These are phyloP conservation scores for Rhea americana DNA, from an alignment of 2,113 vertebrate species.

Conservation along the genomic window DNA sequence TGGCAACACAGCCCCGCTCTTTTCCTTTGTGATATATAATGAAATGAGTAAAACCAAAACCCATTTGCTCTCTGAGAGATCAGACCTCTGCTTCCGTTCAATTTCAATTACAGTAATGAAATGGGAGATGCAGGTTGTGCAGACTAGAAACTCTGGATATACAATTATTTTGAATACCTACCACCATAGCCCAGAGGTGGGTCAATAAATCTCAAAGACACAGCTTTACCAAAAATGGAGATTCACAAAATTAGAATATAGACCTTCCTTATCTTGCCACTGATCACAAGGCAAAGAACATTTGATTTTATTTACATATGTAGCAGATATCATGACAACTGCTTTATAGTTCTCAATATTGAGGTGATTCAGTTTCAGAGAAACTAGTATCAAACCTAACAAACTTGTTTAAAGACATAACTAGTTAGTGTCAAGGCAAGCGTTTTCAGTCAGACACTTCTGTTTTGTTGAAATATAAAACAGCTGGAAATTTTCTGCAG, in stretches of 20 bases:
- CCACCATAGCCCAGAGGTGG: neutral
- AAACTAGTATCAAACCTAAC: neutral
- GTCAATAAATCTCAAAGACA: neutral
- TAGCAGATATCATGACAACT: neutral
- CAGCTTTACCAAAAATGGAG: neutral
- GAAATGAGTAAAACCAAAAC: neutral
- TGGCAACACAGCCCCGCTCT: conserved; percentile 86
- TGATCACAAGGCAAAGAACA: neutral
- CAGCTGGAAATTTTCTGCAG: neutral
- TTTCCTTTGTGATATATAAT: conserved; percentile 75
- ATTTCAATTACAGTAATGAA: neutral
- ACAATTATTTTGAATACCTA: neutral
- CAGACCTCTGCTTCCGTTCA: neutral
- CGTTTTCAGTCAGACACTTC: neutral
- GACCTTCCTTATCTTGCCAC: neutral
- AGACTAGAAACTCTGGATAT: neutral
- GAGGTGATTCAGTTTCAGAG: neutral
- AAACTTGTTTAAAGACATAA: neutral
- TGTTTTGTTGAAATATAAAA: neutral
- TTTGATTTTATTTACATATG: neutral
- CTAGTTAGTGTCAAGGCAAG: neutral
- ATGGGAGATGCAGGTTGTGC: neutral
- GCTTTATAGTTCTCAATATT: neutral
- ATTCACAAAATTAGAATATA: neutral
- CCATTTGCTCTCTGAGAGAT: neutral